phyloP scores from a whole-genome alignment of 1,140 invertebrate genomes.

The Lasaia peninsularis region DNA sequence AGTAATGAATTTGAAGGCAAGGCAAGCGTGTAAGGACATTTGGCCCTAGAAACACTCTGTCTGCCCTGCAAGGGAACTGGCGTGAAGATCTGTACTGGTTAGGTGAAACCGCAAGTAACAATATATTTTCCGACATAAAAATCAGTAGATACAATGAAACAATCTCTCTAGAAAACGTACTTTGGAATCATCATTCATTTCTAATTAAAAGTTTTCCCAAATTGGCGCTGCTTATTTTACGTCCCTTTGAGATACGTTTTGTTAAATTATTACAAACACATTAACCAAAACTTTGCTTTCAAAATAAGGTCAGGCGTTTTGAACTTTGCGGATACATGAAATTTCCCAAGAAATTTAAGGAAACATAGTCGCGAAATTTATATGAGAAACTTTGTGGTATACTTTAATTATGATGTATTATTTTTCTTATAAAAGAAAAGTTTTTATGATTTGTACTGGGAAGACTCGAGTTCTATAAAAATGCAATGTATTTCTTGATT shows the following conservation, averaged over 20 bases:
- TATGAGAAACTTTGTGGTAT: not conserved
- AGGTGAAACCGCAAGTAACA: too few species aligned
- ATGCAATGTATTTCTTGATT: too few species aligned
- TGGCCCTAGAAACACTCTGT: too few species aligned
- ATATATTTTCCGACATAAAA: too few species aligned
- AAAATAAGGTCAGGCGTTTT: conserved; percentile 10
- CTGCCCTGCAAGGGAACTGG: too few species aligned
- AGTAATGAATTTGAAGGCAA: too few species aligned
- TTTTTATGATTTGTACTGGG: too few species aligned
- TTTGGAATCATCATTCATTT: not conserved
- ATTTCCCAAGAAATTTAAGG: not conserved
- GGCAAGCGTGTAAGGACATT: too few species aligned
- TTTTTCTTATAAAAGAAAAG: not conserved
- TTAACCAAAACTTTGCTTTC: conserved; percentile 5
- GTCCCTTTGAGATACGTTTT: not conserved
- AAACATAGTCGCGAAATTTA: not conserved
- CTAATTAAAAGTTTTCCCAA: not conserved
- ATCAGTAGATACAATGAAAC: too few species aligned
- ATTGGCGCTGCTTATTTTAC: not conserved
- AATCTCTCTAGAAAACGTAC: not conserved
- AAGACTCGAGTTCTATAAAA: too few species aligned
- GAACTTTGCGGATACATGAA: not conserved
- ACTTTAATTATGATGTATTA: not conserved
- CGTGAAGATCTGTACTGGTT: too few species aligned
- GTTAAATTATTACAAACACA: conserved; percentile 6